Evolutionary conservation across 2,797 vertebrate species (phyloP), one percentile per base, ranked within the genome.

Genomic region (Buphagus erythrorhynchus): DNA sequence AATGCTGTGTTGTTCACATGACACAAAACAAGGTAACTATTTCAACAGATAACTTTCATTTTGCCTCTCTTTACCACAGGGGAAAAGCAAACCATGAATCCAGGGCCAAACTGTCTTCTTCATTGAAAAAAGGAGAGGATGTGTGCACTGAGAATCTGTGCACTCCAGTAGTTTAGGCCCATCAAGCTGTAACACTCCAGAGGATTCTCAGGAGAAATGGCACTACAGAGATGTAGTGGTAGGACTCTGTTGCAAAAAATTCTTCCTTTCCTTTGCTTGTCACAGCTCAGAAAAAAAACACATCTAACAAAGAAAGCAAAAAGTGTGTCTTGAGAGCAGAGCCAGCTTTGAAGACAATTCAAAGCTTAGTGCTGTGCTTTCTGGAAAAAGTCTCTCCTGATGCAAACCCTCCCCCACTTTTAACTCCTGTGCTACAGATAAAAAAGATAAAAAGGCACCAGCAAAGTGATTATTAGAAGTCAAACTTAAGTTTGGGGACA

Each of bases 301-400:
- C 18, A 79, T 49, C 63, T 63, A 80, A 74, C 49, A 67, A 84
- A 59, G 74, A 20, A 90, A 94, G 61, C 35, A 61, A 93, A 93
- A 93, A 93, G 69, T 0, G 0, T n/a, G 49, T 49, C 62, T 65
- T 72, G 74, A 93, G 78, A 87, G 90, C 57, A 71, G 43, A 92
- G 38, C 6, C 38, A 65, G 78, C 84, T 95, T 89, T 96, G 91
- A 91, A 93, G 62, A 73, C 31, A 75, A 83, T 35, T 94, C 84
- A 91, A 88, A 95, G 66, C 68, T 35, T 18, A 69, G 38, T 42
- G 49, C 61, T 87, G 25, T 49, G 35, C 38, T 62, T 77, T 74
- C 72, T 67, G 49, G 71, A 63, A 84, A 72, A 84, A 69, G 20
- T 26, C 66, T 73, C 48, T 52, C 59, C 36, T 28, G 19, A 61